Base-by-base conservation (phyloP, 2,888 invertebrate genomes). In the Galerucella calmariensis region DNA sequence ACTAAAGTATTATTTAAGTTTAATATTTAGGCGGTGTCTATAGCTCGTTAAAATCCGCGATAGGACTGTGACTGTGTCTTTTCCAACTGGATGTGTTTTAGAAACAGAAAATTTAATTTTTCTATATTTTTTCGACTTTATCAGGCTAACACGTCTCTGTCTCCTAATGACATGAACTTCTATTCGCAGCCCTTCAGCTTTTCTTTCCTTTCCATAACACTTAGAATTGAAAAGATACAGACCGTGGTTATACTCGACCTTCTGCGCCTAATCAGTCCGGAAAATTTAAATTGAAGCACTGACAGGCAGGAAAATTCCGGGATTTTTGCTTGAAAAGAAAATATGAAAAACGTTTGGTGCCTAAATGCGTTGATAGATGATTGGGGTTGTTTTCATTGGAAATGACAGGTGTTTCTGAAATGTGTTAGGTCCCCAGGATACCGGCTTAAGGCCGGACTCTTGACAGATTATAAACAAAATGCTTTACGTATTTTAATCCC, bases 201-300 rank as follows among this genome's bases (percentile, higher is more conserved):
- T 71, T 71, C 69, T 75, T 69, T 72, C 72, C 68, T 66, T 72
- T 71, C 70, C 72, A 51, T 66, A 59, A 68, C 73, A 68, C 73
- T 68, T 68, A 63, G 58, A 74, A 70, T 74, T 75, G 69, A 74
- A 73, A 73, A 75, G 74, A 77, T 75, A 75, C 74, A 74, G 72
- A 67, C 67, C 71, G 68, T 75, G 77, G 73, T 76, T 77, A 72
- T 72, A 63, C 48, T 77, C 73, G 74, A 74, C 74, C 77, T 77
- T 69, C 67, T 77, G 74, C 70, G 74, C 67, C 77, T 77, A 74
- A 78, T 73, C 75, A 77, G 74, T 63, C 67, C 71, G 72, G 71
- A 70, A 78, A 69, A 73, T 75, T 74, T 69, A 77, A 74, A 77
- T 71, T 76, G 75, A 66, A 73, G 51, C 56, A 69, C 69, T 75